phyloP scores from a whole-genome alignment of 2,797 vertebrate genomes.

The Acanthornis magna region DNA sequence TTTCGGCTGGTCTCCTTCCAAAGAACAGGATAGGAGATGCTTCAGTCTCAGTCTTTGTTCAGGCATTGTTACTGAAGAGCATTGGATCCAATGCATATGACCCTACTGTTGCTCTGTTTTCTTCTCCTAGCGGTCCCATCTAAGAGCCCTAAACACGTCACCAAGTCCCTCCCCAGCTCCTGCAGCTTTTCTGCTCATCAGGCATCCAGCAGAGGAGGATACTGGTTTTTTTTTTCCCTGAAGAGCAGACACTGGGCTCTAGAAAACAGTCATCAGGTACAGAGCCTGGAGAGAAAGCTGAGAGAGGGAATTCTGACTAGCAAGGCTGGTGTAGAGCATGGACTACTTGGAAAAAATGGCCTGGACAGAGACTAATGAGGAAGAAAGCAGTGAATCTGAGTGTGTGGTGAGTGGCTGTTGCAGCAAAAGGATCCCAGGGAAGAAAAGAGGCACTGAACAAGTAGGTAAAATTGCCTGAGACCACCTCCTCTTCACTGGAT shows the following conservation, averaged over 20 bases:
- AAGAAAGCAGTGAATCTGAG: not conserved
- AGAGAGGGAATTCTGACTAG: not conserved
- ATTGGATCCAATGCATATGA: not conserved
- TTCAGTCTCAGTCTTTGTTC: not conserved
- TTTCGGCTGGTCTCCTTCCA: not conserved
- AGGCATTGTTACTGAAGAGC: not conserved
- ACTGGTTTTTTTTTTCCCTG: not conserved
- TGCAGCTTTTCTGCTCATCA: not conserved
- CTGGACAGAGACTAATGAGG: not conserved
- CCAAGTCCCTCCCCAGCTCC: not conserved
- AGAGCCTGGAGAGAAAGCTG: not conserved
- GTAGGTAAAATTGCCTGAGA: not conserved
- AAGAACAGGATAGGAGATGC: not conserved
- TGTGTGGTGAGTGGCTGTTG: not conserved
- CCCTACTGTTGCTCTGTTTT: not conserved
- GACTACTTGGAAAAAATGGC: not conserved
- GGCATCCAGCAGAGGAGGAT: no score
- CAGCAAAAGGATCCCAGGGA: not conserved
- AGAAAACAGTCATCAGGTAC: not conserved
- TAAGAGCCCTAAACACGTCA: not conserved
- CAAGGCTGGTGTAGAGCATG: not conserved
- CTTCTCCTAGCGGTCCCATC: not conserved
- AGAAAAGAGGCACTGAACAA: not conserved
- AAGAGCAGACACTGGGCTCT: not conserved
- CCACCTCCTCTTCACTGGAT: not conserved